Evolutionary conservation across 2,888 invertebrate species (phyloP).

Genomic region (Orthosia gothica): DNA sequence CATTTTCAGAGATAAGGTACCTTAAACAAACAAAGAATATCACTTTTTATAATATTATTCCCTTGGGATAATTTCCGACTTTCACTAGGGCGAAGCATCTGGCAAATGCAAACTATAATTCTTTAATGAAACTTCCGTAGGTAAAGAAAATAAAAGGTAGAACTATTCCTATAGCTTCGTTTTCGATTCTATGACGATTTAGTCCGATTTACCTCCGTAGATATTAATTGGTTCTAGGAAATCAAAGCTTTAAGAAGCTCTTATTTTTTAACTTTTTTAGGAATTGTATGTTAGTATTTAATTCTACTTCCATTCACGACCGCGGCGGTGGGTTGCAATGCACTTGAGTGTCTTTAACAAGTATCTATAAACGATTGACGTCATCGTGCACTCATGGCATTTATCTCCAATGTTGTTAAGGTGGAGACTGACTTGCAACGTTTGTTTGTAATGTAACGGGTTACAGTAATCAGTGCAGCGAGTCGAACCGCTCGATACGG

Average conservation of each 20-base stretch:
- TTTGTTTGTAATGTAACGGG: too few relatives aligned
- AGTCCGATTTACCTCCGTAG: neutral
- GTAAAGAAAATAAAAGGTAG: neutral
- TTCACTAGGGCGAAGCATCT: neutral
- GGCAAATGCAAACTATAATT: neutral
- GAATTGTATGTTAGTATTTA: neutral
- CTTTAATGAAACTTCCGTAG: neutral
- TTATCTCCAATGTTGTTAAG: neutral
- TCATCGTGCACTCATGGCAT: neutral
- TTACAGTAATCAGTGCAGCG: too few relatives aligned
- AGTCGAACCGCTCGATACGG: too few relatives aligned
- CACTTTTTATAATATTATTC: too few relatives aligned
- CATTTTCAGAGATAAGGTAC: too few relatives aligned
- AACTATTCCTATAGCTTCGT: neutral
- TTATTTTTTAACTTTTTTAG: neutral
- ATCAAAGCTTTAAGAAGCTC: neutral
- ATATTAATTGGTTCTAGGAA: neutral
- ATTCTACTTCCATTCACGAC: neutral
- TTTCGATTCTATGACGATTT: neutral
- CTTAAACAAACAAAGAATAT: too few relatives aligned
- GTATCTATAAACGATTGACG: slow-evolving; percentile 1
- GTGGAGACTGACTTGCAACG: too few relatives aligned
- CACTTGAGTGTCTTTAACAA: neutral
- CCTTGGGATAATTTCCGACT: neutral
- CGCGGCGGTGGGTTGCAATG: neutral